Base-by-base conservation (phyloP, 2,113 vertebrate species). In the Erinaceus europaeus region DNA sequence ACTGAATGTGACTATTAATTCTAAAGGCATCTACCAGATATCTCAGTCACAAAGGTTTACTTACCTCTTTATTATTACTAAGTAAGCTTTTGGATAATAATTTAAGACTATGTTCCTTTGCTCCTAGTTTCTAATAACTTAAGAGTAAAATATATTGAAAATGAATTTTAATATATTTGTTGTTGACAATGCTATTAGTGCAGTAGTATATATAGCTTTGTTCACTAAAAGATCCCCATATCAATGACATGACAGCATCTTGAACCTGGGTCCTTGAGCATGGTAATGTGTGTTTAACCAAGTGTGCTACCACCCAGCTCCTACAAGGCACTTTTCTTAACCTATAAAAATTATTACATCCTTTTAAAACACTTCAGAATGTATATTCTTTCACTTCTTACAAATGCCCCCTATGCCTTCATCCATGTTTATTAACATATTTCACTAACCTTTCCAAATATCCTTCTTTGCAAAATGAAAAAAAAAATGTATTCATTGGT, bases 361-460 rank as follows among this genome's bases (percentile, higher is more conserved):
- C 23, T 84, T 72, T 83, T 59, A 50, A 11, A 69, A 89, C 72
- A 67, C 48, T 65, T 69, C 17, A 82, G 36, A 64, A 72, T 80
- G 44, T 38, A 62, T 48, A 67, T 73, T 77, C 14, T 69, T 44
- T 76, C 42, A 74, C 44, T 71, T 40, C 25, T 68, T 50, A 62
- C 36, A 67, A 84, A 85, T 36, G 67, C 3, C 55, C 6, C 42
- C 59, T 64, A 71, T 29, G 27, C 17, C 3, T 69, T 73, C 23
- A 77, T 64, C 53, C 36, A 32, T 57, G 21, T 59, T 93, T 48
- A 84, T 68, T 80, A 42, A 71, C 36, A 53, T 15, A 61, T 73
- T 86, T 88, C 25, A 80, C 42, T n/a, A 64, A 79, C 6, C 2
- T 27, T 76, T 88, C 48, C 42, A 84, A 71, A 88, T 75, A 75